phyloP scores from a whole-genome alignment of 2,113 vertebrate genomes.

The Orientallactaga bullata region DNA sequence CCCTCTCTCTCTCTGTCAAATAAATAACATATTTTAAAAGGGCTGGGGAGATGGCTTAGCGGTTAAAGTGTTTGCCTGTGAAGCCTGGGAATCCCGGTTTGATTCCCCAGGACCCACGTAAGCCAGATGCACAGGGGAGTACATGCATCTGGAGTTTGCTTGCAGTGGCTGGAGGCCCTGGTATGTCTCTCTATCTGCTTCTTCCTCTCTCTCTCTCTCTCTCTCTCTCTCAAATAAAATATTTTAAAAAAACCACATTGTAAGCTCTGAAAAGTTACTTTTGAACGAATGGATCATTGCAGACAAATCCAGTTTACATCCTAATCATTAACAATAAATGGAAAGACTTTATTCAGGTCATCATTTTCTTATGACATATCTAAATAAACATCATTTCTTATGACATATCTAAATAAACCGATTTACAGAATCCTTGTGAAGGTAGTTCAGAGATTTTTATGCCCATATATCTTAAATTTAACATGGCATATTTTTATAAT shows the following conservation, averaged over 20 bases:
- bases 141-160: too few species aligned
- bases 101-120: too few species aligned
- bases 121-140: too few species aligned
- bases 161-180: too few species aligned
- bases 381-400: constrained; percentile 42
- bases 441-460: background rate
- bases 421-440: background rate
- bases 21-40: too few species aligned
- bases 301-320: background rate
- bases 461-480: background rate
- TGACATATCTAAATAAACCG: constrained; percentile 17
- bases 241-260: background rate
- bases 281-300: background rate
- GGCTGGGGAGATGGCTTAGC: too few species aligned
- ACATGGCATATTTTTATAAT: background rate
- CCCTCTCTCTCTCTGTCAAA: too few species aligned
- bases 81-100: too few species aligned
- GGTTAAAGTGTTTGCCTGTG: too few species aligned
- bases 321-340: background rate
- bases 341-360: background rate
- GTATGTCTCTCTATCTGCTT: too few species aligned
- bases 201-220: too few species aligned
- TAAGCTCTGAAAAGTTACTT: constrained; percentile 50
- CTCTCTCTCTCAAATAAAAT: too few species aligned
- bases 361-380: constrained; percentile 15